Evolutionary conservation across 2,113 vertebrate species (phyloP).

Genomic region (Oreochromis aureus): DNA sequence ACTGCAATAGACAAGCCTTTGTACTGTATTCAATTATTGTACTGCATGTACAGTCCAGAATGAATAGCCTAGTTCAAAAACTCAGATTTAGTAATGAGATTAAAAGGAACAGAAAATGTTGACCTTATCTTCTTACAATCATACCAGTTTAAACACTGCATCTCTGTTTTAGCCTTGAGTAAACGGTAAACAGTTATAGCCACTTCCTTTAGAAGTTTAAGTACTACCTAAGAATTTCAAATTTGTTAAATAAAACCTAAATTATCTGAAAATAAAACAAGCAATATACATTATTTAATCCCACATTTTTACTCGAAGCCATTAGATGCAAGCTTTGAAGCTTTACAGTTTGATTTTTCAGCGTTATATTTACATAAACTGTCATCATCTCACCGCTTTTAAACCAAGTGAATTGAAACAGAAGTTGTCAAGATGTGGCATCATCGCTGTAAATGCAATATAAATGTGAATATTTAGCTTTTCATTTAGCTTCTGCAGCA

Average conservation of each 20-base stretch:
- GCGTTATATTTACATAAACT: not conserved
- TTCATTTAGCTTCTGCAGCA: not conserved
- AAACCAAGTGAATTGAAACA: not conserved
- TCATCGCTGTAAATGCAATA: not conserved
- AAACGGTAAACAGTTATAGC: not conserved
- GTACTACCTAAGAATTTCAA: not conserved
- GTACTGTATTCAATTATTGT: not conserved
- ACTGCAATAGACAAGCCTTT: slow-evolving; percentile 38
- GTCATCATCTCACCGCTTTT: not conserved
- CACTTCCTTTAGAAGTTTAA: not conserved
- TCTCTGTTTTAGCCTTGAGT: not conserved
- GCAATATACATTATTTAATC: not conserved
- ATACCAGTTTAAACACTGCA: not conserved
- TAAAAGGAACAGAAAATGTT: not conserved
- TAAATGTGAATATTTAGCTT: not conserved
- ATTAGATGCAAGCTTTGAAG: not conserved
- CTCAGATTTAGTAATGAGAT: not conserved
- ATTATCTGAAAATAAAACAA: not conserved
- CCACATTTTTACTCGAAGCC: not conserved
- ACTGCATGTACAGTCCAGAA: not conserved
- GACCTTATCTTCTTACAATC: not conserved
- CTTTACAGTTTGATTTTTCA: not conserved
- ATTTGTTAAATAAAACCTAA: not conserved
- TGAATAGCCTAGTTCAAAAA: not conserved
- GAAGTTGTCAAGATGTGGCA: not conserved